Percentiles rank a stretch among this genome's conserved stretches.
Evolutionary conservation across 2,797 vertebrate species (phyloP).

Genomic region (Falco berigora): DNA sequence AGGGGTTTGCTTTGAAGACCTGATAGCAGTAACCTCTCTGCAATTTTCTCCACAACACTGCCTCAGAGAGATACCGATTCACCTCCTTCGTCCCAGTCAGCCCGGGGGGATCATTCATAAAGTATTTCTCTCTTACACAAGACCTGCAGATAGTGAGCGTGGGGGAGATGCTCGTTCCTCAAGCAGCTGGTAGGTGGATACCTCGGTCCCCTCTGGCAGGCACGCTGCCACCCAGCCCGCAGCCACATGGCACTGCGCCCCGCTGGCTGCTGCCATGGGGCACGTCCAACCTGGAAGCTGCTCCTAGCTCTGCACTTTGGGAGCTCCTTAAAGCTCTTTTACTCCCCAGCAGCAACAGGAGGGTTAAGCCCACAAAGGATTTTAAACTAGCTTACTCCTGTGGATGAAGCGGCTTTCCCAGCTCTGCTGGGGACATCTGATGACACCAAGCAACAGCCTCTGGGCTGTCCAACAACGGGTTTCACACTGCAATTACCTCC

Average conservation of each 20-base stretch:
- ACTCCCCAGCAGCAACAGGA: background rate
- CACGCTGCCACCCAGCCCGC: background rate
- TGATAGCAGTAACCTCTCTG: accelerated
- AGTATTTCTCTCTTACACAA: background rate
- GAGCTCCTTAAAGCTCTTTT: background rate
- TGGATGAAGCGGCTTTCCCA: background rate
- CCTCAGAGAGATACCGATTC: too few species aligned
- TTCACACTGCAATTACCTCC: background rate
- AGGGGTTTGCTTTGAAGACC: too few species aligned
- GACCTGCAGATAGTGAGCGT: background rate
- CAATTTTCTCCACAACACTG: background rate
- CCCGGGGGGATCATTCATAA: accelerated
- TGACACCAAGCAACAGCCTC: background rate
- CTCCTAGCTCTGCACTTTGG: background rate
- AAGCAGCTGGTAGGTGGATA: accelerated
- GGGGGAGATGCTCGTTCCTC: background rate
- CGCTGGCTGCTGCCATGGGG: background rate
- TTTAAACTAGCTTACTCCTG: background rate
- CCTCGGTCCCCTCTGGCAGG: background rate
- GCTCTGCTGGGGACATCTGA: background rate
- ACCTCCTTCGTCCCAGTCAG: background rate
- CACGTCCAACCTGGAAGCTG: background rate
- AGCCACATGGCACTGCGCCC: background rate
- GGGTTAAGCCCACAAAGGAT: background rate
- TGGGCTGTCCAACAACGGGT: background rate